Evolutionary conservation across 1,140 invertebrate genomes (phyloP).

Genomic region (Rhopalosiphum padi): DNA sequence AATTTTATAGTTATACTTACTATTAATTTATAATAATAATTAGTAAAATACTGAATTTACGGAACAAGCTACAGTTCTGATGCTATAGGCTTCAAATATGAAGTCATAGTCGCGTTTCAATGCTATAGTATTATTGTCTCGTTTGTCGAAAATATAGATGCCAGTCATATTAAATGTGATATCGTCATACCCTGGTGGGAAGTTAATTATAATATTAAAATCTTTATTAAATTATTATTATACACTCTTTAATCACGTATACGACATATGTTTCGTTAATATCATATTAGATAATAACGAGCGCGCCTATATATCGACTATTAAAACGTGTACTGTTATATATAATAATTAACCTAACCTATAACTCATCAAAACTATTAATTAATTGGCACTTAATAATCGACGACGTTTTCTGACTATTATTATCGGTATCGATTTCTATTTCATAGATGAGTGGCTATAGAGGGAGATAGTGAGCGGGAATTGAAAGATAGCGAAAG

Average conservation of each 20-base stretch:
- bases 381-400: conserved; percentile 41
- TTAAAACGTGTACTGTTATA: conserved; percentile 30
- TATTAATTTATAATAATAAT: too few relatives aligned
- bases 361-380: conserved; percentile 26
- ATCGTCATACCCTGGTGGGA: background rate
- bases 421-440: conserved; percentile 12
- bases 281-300: background rate
- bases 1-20: too few relatives aligned
- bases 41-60: background rate
- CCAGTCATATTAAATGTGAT: background rate
- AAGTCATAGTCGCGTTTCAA: background rate
- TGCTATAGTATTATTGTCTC: background rate
- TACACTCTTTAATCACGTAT: background rate
- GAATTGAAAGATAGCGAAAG: background rate
- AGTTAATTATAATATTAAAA: background rate
- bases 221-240: background rate
- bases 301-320: background rate
- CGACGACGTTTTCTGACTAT: background rate
- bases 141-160: background rate
- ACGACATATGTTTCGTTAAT: background rate
- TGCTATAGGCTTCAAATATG: background rate
- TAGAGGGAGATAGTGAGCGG: background rate
- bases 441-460: background rate
- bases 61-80: background rate
- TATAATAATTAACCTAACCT: conserved; percentile 36